Evolutionary conservation across 2,113 vertebrate genomes (phyloP), one percentile per base, ranked within the genome.

Genomic region (Coracopsis vasa): DNA sequence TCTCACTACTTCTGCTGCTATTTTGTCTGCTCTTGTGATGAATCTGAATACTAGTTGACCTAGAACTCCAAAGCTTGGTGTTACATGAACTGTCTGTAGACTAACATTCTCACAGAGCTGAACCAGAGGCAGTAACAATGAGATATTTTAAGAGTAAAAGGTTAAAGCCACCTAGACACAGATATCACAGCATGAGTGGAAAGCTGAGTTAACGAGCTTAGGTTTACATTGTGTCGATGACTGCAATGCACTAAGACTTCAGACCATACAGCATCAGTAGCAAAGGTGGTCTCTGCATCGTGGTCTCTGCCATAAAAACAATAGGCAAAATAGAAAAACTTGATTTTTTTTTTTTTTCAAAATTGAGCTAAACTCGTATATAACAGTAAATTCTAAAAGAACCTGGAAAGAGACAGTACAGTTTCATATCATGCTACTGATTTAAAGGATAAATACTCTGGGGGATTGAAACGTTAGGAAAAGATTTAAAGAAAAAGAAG

Each of bases 131-230:
- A 4, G n/a, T 29, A 86, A 93, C 45, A 79, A 75, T 14, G 33
- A 82, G 28, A 39, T 65, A 44, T 62, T 88, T 95, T 80, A 86
- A 50, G n/a, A 45, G 48, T 41, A 64, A 92, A 92, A 96, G 47
- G 50, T 50, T 90, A 80, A 94, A 94, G 67, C 35, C 79, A 94
- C 50, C 74, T 61, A 58, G 71, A 77, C 42, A 50, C 48, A 86
- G 82, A 48, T 73, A 50, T 48, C 54, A 48, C 41, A 82, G 70
- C 31, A n/a, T 0, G 1, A 88, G 13, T 50, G 50, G 50, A 88
- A 87, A 83, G 54, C 37, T 54, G 41, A 47, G 44, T 69, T 82
- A 60, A 51, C 8, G 37, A 88, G 27, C 47, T 90, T 72, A 83
- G 60, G 33, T 77, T 33, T 70, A 56, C 33, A 33, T 18, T 53